phyloP scores from a whole-genome alignment of 2,797 vertebrate species.

The Chaetodon trifasciatus region DNA sequence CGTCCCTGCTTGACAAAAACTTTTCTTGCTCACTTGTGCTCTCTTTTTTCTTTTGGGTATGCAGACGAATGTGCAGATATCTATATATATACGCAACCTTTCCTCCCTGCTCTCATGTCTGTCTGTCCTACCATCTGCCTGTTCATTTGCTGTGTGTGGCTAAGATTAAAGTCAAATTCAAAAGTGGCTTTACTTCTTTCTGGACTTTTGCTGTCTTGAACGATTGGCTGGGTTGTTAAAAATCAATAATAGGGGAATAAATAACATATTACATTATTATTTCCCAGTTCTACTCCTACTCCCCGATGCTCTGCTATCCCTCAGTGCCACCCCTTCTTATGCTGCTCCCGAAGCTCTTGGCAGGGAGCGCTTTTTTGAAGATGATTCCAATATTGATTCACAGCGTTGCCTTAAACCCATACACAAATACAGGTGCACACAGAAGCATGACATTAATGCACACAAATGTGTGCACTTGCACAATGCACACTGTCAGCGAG shows the following conservation, averaged over 20 bases:
- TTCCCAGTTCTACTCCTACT: constrained; percentile 6
- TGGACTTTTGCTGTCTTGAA: background rate
- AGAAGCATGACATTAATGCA: background rate
- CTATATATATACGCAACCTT: background rate
- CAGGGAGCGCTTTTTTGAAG: background rate
- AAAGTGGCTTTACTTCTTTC: background rate
- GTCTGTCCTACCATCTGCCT: background rate
- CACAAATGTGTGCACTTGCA: background rate
- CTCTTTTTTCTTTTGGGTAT: background rate
- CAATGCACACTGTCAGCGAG: background rate
- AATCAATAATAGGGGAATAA: constrained; percentile 3
- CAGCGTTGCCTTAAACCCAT: constrained; percentile 2
- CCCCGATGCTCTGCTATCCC: background rate
- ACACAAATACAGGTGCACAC: background rate
- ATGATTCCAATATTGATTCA: constrained; percentile 15
- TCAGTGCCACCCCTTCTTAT: background rate
- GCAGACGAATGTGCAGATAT: background rate
- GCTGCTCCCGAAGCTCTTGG: constrained; percentile 11
- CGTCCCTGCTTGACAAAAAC: background rate
- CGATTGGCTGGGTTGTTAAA: background rate
- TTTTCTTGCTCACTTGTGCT: background rate
- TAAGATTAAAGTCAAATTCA: background rate
- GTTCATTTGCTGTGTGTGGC: background rate
- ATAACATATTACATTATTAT: constrained; percentile 24
- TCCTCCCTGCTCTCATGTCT: background rate